These are phyloP conservation scores for Candidula unifasciata DNA, from an alignment of 2,888 invertebrate genomes.

Conservation along the genomic window DNA sequence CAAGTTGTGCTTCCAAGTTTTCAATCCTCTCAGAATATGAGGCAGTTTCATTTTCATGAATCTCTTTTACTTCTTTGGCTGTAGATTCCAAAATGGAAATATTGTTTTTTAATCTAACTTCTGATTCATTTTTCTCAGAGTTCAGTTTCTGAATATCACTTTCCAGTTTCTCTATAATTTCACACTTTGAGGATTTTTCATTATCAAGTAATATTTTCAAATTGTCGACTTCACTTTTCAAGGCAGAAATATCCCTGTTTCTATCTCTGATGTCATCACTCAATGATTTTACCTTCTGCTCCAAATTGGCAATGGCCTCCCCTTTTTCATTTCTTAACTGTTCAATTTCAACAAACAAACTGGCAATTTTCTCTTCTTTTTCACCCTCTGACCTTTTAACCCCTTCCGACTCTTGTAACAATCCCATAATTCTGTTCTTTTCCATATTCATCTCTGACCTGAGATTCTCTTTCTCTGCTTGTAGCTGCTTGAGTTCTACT, in stretches of 20 bases:
- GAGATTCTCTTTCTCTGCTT: conserved; percentile 46
- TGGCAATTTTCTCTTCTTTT: conserved; percentile 32
- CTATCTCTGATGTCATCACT: conserved; percentile 18
- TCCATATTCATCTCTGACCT: conserved; percentile 42
- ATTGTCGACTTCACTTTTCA: conserved; percentile 27
- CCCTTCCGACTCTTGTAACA: conserved; percentile 38
- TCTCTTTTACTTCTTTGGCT: conserved; percentile 46
- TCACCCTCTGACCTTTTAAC: conserved; percentile 30
- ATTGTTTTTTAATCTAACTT: not conserved
- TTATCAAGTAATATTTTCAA: conserved; percentile 11
- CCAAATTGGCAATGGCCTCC: conserved; percentile 41
- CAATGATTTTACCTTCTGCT: not conserved
- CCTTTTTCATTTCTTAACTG: conserved; percentile 50
- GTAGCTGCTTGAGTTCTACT: conserved; percentile 36
- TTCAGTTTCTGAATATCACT: conserved; percentile 29
- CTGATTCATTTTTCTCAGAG: conserved; percentile 18
- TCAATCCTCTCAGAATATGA: conserved; percentile 34
- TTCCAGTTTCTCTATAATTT: conserved; percentile 20
- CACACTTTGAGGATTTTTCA: conserved; percentile 31
- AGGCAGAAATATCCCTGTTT: not conserved
- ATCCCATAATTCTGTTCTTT: conserved; percentile 39
- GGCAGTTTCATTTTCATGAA: conserved; percentile 49
- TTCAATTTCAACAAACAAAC: conserved; percentile 35
- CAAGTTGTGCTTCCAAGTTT: conserved; percentile 50
- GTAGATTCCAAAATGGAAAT: conserved; percentile 52